Percentiles rank a stretch among this genome's conserved stretches.
Conservation (phyloP, 2,888 invertebrate genomes). For the Sarcophaga rosellei region DNA sequence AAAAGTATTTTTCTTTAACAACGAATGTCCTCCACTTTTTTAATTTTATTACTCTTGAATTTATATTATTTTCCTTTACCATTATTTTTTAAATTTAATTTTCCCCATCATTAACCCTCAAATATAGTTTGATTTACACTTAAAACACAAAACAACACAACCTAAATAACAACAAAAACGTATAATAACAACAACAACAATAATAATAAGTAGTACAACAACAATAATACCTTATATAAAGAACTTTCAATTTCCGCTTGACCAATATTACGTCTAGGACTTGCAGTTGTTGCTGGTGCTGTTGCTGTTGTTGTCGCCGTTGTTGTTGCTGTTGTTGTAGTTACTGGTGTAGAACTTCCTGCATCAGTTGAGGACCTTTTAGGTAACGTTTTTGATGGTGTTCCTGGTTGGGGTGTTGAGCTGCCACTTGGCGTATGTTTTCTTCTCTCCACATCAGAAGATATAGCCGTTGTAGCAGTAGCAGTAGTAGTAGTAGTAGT, state of each 20-base stretch:
- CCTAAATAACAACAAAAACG: too few species aligned
- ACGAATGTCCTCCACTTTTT: too few species aligned
- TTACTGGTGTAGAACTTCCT: slow-evolving; percentile 68
- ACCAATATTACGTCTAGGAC: slow-evolving; percentile 84
- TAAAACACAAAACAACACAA: not conserved
- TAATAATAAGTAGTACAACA: not conserved
- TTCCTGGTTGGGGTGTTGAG: slow-evolving; percentile 57
- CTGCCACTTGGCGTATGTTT: slow-evolving; percentile 47
- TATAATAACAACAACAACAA: too few species aligned
- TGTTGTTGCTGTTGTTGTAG: too few species aligned
- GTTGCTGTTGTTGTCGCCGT: too few species aligned
- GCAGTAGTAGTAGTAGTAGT: not conserved
- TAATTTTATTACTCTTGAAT: too few species aligned
- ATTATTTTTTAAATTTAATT: not conserved
- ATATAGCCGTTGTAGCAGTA: slow-evolving; percentile 38
- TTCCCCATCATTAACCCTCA: too few species aligned
- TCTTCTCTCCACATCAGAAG: slow-evolving; percentile 44
- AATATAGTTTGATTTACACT: not conserved
- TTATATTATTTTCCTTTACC: too few species aligned
- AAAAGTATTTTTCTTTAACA: too few species aligned
- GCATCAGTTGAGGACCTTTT: slow-evolving; percentile 70
- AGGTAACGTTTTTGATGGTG: slow-evolving; percentile 61
- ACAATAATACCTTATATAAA: slow-evolving; percentile 87
- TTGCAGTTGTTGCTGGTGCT: slow-evolving; percentile 65
- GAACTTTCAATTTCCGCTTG: slow-evolving; percentile 95